These are phyloP conservation scores for Chymomyza amoena DNA, from an alignment of 2,888 invertebrate genomes.

Conservation along the genomic window DNA sequence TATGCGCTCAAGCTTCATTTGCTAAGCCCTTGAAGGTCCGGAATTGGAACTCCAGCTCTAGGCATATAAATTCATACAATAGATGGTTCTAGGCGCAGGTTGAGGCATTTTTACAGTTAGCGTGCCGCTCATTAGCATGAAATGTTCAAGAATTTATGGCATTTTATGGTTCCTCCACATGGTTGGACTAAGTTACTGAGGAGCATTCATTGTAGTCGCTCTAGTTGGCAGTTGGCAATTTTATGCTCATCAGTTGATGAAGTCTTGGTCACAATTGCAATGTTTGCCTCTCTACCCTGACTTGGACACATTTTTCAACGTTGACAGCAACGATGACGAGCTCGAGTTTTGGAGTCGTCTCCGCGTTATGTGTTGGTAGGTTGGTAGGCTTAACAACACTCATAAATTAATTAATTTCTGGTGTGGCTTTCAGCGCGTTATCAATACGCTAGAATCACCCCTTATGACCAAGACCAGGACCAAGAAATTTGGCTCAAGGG, in stretches of 20 bases:
- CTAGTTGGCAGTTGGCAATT: slow-evolving; percentile 50
- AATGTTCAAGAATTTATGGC: slow-evolving; percentile 57
- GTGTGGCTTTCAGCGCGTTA: slow-evolving; percentile 72
- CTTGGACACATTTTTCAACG: background rate
- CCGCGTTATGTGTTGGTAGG: background rate
- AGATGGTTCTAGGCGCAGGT: slow-evolving; percentile 26
- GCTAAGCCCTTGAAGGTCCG: slow-evolving; percentile 45
- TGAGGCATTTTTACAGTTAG: slow-evolving; percentile 63
- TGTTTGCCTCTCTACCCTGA: background rate
- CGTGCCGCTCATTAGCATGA: slow-evolving; percentile 71
- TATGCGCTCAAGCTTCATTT: slow-evolving; percentile 59
- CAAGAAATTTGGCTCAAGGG: slow-evolving; percentile 42
- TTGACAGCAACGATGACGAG: slow-evolving; percentile 28
- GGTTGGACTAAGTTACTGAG: too few relatives aligned
- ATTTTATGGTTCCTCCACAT: slow-evolving; percentile 52
- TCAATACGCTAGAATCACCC: slow-evolving; percentile 56
- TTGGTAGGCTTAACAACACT: slow-evolving; percentile 29
- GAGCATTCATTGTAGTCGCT: too few relatives aligned
- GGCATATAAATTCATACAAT: background rate
- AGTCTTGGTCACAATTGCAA: slow-evolving; percentile 25
- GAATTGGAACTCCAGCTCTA: background rate
- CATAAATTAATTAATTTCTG: slow-evolving; percentile 78
- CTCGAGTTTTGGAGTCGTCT: background rate
- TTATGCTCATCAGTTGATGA: slow-evolving; percentile 68
- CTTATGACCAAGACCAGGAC: background rate